These are phyloP conservation scores for Agonopterix heracliana DNA, from an alignment of 2,888 invertebrate genomes.

Conservation along the genomic window DNA sequence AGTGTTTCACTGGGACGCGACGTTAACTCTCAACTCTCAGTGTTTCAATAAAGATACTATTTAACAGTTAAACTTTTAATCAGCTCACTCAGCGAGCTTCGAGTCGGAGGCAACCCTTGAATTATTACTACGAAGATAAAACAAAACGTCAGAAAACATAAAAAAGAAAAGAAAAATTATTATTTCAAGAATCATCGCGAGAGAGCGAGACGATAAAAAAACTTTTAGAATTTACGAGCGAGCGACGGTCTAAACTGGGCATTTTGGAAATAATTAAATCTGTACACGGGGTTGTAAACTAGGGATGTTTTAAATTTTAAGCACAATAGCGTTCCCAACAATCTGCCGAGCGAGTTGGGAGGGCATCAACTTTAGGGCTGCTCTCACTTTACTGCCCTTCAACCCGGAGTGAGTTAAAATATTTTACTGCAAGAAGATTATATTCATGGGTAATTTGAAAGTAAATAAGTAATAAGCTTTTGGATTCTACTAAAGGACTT, in stretches of 20 bases:
- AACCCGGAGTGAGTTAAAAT: too few species aligned
- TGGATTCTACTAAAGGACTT: too few species aligned
- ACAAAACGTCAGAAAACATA: too few species aligned
- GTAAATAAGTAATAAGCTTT: too few species aligned
- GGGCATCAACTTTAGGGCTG: slow-evolving; percentile 14
- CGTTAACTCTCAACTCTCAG: neutral
- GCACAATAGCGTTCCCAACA: slow-evolving; percentile 18
- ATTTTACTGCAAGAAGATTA: too few species aligned
- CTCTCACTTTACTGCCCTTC: neutral
- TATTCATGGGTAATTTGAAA: too few species aligned
- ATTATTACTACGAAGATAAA: too few species aligned
- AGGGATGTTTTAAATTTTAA: slow-evolving; percentile 20
- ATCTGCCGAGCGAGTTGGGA: slow-evolving; percentile 13
- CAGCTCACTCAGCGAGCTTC: neutral
- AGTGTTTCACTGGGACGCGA: too few species aligned
- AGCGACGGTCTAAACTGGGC: neutral
- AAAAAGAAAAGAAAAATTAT: neutral
- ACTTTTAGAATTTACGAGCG: slow-evolving; percentile 10
- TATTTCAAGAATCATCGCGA: neutral
- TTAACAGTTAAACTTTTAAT: neutral
- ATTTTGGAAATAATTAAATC: slow-evolving; percentile 22
- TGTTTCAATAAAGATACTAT: neutral
- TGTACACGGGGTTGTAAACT: slow-evolving; percentile 12
- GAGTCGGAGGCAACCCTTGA: too few species aligned
- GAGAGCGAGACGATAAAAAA: slow-evolving; percentile 4